Conservation (phyloP, 2,888 invertebrate species). For the Cataglyphis albicans region DNA sequence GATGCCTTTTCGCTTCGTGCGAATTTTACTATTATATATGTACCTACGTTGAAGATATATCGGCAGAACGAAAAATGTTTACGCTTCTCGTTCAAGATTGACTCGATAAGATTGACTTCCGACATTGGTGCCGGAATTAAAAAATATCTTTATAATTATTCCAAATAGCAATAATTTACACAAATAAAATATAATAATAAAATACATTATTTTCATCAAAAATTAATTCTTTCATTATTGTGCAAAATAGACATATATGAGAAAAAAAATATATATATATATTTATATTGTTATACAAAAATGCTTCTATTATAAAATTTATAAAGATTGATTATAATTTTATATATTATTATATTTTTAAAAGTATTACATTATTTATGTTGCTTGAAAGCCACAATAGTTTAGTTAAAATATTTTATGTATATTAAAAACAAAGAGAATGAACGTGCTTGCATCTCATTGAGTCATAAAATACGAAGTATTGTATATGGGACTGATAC, state of each 20-base stretch:
- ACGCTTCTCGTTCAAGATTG: neutral
- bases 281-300: neutral
- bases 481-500: constrained; percentile 2
- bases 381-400: neutral
- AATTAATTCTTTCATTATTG: neutral
- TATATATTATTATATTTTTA: neutral
- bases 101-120: neutral
- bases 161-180: neutral
- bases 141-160: neutral
- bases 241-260: neutral
- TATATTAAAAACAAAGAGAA: constrained; percentile 17
- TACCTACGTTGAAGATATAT: neutral
- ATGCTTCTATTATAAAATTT: neutral
- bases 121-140: neutral
- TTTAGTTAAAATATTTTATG: constrained; percentile 1
- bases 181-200: neutral
- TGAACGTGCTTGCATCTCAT: constrained; percentile 22
- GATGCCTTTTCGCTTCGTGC: constrained; percentile 7
- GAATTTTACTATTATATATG: neutral
- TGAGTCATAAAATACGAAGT: constrained; percentile 15
- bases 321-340: neutral
- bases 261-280: neutral
- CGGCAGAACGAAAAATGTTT: neutral
- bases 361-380: neutral
- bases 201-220: neutral